A percentile compares a stretch with the other conserved stretches of the same genome.
Conservation (phyloP, 2,888 invertebrate genomes). For the Megaustenia siamemsis region DNA sequence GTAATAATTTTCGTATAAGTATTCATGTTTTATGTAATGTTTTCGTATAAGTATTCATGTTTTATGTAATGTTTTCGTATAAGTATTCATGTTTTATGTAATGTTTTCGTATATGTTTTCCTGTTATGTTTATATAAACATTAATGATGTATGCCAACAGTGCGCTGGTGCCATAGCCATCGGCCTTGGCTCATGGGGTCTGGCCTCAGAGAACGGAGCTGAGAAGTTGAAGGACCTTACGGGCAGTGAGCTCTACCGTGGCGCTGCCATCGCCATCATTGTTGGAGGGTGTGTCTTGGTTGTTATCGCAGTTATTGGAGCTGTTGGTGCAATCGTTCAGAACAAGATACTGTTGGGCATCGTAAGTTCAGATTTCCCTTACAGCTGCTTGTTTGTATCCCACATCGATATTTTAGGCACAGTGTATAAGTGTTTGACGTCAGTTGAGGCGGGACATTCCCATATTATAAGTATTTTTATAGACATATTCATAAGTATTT, state of each 20-base stretch:
- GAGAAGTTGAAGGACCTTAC: conserved; percentile 33
- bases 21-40: too few species aligned
- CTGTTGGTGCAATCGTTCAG: conserved; percentile 49
- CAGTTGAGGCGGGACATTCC: too few species aligned
- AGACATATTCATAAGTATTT: too few species aligned
- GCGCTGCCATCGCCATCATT: conserved; percentile 49
- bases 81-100: too few species aligned
- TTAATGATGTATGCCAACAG: conserved; percentile 32
- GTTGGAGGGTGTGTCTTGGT: conserved; percentile 48
- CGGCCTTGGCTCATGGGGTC: conserved; percentile 49
- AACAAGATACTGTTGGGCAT: conserved; percentile 50
- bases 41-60: too few species aligned
- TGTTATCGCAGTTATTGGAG: conserved; percentile 49
- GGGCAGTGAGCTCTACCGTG: conserved; percentile 51
- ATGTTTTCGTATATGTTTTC: too few species aligned
- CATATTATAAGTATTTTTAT: too few species aligned
- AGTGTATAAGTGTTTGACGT: too few species aligned
- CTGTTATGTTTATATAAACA: neutral
- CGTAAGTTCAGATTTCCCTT: conserved; percentile 43
- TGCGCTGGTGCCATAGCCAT: conserved; percentile 51
- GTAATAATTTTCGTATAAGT: too few species aligned
- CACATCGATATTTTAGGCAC: neutral
- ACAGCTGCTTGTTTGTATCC: neutral
- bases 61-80: too few species aligned
- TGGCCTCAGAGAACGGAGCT: conserved; percentile 44